These are phyloP conservation scores for Mastigias papua DNA, from an alignment of 30 jellyfish, hydroid and myxozoan species.

Conservation along the genomic window DNA sequence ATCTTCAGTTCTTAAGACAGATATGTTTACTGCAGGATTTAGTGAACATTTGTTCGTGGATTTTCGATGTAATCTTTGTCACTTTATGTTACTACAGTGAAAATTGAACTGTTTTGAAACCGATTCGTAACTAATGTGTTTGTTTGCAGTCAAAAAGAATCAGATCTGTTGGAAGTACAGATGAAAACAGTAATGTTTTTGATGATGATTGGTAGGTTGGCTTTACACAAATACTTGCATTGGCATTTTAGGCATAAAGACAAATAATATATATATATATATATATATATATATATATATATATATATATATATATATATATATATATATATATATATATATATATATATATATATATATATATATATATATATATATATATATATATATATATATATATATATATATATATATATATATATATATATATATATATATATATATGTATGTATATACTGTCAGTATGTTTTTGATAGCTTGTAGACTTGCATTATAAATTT, in stretches of 20 bases:
- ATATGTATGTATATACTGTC: neutral
- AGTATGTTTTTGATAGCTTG: too few species aligned
- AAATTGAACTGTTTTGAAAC: neutral
- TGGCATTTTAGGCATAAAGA: too few species aligned
- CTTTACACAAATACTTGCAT: neutral
- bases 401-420: neutral
- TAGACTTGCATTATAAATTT: too few species aligned
- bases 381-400: neutral
- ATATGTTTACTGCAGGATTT: neutral
- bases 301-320: neutral
- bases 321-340: too few species aligned
- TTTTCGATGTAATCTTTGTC: neutral
- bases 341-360: neutral
- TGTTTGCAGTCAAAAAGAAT: conserved; percentile 49
- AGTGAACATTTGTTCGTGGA: neutral
- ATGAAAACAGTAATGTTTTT: conserved; percentile 61
- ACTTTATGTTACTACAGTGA: neutral
- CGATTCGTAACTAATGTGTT: neutral
- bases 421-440: too few species aligned
- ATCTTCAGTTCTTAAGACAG: neutral
- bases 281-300: too few species aligned
- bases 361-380: too few species aligned
- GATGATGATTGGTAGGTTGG: conserved; percentile 50
- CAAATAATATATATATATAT: too few species aligned
- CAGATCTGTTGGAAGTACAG: conserved; percentile 70